These are phyloP conservation scores for Lamellibrachia satsuma DNA, from an alignment of 2,888 invertebrate genomes.

Conservation along the genomic window DNA sequence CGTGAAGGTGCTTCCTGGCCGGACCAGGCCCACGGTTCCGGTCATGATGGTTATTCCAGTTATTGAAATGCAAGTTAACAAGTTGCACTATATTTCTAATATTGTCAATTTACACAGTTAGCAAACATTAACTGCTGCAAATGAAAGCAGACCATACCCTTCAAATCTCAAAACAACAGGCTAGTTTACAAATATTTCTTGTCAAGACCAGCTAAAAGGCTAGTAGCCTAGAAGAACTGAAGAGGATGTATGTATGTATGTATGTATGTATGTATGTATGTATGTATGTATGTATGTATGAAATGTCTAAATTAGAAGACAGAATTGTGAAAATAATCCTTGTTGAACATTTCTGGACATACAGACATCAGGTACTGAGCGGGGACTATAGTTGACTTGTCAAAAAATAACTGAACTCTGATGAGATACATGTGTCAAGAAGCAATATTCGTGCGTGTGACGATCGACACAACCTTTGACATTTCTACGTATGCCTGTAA, in stretches of 20 bases:
- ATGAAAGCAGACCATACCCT: too few relatives aligned
- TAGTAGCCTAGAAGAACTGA: too few relatives aligned
- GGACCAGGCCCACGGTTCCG: background rate
- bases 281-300: background rate
- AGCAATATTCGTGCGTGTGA: background rate
- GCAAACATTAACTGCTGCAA: too few relatives aligned
- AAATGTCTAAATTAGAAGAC: background rate
- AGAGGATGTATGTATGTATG: background rate
- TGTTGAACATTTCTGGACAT: background rate
- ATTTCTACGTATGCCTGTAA: background rate
- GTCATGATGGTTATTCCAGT: background rate
- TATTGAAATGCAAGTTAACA: background rate
- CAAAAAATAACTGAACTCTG: background rate
- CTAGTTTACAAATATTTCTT: background rate
- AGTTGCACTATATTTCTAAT: too few relatives aligned
- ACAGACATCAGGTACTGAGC: background rate
- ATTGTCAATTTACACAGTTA: too few relatives aligned
- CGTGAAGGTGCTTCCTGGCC: background rate
- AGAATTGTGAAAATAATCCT: background rate
- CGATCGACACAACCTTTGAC: background rate
- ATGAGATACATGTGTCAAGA: slow-evolving; percentile 1
- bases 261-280: too few relatives aligned
- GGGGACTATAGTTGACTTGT: background rate
- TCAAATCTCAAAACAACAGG: too few relatives aligned
- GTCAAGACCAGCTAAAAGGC: too few relatives aligned